Percentiles rank a stretch among this genome's conserved stretches.
phyloP scores from a whole-genome alignment of 1,140 invertebrate species.

The Apis cerana region DNA sequence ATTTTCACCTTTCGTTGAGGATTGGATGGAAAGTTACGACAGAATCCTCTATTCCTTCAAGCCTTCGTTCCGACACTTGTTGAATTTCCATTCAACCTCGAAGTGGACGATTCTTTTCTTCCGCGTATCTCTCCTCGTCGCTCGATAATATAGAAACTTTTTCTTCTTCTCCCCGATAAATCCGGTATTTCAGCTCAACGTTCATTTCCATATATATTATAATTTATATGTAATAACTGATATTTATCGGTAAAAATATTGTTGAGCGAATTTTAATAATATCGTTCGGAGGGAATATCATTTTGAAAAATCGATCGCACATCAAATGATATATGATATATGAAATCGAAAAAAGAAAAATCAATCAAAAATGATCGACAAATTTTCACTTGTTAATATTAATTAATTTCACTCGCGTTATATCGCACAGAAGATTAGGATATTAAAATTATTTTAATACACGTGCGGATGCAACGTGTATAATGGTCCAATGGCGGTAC shows the following conservation, averaged over 20 bases:
- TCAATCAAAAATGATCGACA: background rate
- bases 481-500: background rate
- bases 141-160: background rate
- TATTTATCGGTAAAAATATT: background rate
- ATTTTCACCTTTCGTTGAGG: background rate
- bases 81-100: slow-evolving; percentile 63
- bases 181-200: background rate
- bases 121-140: background rate
- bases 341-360: background rate
- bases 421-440: background rate
- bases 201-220: background rate
- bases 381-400: background rate
- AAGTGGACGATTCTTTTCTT: slow-evolving; percentile 40
- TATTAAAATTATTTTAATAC: background rate
- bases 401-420: background rate
- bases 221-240: background rate
- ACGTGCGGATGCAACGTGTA: no score
- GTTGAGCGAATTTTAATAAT: background rate
- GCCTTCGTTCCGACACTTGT: slow-evolving; percentile 58
- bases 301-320: background rate
- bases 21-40: slow-evolving; percentile 58
- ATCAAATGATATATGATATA: background rate
- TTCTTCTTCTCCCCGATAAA: background rate
- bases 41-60: slow-evolving; percentile 41
- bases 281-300: background rate